Evolutionary conservation across 2,888 invertebrate genomes (phyloP).

Genomic region (Scaptomyza flava): DNA sequence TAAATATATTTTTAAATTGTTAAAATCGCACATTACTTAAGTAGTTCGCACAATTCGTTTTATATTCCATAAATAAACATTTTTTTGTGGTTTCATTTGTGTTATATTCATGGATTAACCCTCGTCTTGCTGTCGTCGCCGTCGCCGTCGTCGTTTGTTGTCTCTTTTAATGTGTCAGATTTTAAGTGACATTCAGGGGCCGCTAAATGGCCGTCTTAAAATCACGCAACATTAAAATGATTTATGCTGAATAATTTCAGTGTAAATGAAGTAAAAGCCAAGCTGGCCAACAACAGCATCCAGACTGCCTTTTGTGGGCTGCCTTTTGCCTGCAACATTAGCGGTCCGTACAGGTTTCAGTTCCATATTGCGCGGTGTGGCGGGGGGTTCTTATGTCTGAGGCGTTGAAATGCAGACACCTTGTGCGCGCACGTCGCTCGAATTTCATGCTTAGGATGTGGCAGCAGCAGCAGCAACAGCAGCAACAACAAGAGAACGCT

Average conservation of each 20-base stretch:
- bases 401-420: conserved; percentile 76
- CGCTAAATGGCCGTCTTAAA: conserved; percentile 75
- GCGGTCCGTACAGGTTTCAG: conserved; percentile 54
- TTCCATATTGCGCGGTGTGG: conserved; percentile 8
- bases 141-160: conserved; percentile 22
- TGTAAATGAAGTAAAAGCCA: conserved; percentile 73
- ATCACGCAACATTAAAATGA: conserved; percentile 79
- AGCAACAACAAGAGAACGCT: conserved; percentile 11
- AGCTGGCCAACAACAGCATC: conserved; percentile 41
- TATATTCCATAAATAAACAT: background rate
- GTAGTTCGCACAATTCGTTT: background rate
- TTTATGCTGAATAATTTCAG: conserved; percentile 77
- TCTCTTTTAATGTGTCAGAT: conserved; percentile 70
- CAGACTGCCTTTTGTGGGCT: conserved; percentile 5
- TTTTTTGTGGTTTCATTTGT: background rate
- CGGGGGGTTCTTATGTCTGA: conserved; percentile 36
- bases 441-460: conserved; percentile 63
- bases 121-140: conserved; percentile 35
- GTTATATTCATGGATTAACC: conserved; percentile 32
- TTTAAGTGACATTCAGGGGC: conserved; percentile 75
- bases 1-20: background rate
- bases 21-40: background rate
- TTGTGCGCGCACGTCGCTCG: conserved; percentile 73
- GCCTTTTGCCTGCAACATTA: conserved; percentile 42
- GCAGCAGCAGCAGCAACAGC: conserved; percentile 15